A percentile compares a stretch with the other conserved stretches of the same genome.
phyloP scores from a whole-genome alignment of 2,113 vertebrate genomes.

The Lycaon pictus region DNA sequence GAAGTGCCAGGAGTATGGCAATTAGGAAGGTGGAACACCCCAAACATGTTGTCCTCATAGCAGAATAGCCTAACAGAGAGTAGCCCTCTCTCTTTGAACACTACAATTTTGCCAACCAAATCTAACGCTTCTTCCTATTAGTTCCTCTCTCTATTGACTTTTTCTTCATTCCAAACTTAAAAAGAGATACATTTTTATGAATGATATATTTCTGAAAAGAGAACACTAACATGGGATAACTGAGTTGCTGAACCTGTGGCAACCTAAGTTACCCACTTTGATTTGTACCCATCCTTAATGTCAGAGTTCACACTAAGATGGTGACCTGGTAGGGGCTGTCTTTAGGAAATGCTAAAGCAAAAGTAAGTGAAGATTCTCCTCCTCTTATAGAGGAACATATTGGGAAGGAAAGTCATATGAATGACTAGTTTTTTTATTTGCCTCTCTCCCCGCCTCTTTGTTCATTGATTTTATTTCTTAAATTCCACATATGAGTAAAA shows the following conservation, averaged over 20 bases:
- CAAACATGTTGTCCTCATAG: background rate
- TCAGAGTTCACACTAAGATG: background rate
- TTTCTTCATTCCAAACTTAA: background rate
- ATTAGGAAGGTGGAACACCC: background rate
- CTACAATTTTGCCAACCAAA: background rate
- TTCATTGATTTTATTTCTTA: background rate
- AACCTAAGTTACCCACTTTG: background rate
- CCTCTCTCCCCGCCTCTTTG: background rate
- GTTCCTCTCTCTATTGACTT: background rate
- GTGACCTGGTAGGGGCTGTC: background rate
- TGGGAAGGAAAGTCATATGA: background rate
- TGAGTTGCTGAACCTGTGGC: background rate
- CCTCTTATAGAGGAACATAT: background rate
- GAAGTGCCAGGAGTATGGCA: background rate
- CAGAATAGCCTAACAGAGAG: background rate
- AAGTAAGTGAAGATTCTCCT: background rate
- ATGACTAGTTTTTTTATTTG: background rate
- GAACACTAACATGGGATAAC: background rate
- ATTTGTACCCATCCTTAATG: background rate
- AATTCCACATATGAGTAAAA: background rate
- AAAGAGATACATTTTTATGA: background rate
- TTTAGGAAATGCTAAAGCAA: constrained; percentile 5
- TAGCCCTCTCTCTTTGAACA: background rate
- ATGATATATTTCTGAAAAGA: background rate
- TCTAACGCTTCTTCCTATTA: background rate